A percentile compares a stretch with the other conserved stretches of the same genome.
Evolutionary conservation across 1,140 invertebrate genomes (phyloP).

Genomic region (Hylyphantes graminicola): DNA sequence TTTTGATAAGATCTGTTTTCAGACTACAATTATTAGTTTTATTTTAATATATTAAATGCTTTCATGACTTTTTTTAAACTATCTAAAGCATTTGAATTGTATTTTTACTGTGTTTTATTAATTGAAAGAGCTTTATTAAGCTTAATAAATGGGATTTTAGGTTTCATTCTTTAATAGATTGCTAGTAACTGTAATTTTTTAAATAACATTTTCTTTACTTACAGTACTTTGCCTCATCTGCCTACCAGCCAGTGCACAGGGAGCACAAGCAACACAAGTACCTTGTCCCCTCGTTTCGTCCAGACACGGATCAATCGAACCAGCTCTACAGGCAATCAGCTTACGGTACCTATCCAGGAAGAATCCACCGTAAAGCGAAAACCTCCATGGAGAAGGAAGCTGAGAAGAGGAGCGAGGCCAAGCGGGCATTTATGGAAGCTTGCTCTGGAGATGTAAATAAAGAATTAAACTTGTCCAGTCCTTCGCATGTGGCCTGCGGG

Average conservation of each 20-base stretch:
- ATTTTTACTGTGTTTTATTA: too few relatives aligned
- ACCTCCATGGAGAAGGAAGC: constrained; percentile 6
- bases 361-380: constrained; percentile 47
- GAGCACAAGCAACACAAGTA: constrained; percentile 47
- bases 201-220: constrained; percentile 60
- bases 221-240: constrained; percentile 87
- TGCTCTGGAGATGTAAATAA: constrained; percentile 10
- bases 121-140: too few relatives aligned
- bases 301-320: constrained; percentile 38
- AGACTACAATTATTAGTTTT: too few relatives aligned
- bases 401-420: background rate
- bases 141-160: too few relatives aligned
- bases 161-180: too few relatives aligned
- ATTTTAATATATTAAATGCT: too few relatives aligned
- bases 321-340: constrained; percentile 41
- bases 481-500: background rate
- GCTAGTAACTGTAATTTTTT: too few relatives aligned
- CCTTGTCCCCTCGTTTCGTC: constrained; percentile 24
- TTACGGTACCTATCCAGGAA: constrained; percentile 52
- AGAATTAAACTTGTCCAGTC: constrained; percentile 14
- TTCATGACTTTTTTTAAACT: too few relatives aligned
- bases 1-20: too few relatives aligned
- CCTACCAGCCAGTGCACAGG: constrained; percentile 77
- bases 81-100: too few relatives aligned
- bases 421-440: background rate